Evolutionary conservation across 2,888 invertebrate species (phyloP).

Genomic region (Pantelozetes paolii): DNA sequence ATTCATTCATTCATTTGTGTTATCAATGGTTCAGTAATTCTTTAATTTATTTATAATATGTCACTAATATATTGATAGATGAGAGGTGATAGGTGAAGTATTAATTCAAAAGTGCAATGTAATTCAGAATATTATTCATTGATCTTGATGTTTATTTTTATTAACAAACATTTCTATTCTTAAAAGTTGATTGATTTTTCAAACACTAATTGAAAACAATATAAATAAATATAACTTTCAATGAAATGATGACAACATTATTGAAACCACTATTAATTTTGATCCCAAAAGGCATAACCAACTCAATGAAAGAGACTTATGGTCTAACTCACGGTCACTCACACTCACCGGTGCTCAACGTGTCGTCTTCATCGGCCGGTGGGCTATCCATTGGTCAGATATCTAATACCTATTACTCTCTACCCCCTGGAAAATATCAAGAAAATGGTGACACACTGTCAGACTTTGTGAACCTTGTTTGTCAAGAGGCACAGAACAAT

Average conservation of each 20-base stretch:
- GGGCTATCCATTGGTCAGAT: conserved; percentile 5
- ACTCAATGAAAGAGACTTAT: conserved; percentile 11
- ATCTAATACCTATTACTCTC: conserved; percentile 6
- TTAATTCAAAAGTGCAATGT: too few species aligned
- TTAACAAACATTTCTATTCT: too few species aligned
- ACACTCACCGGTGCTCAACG: conserved; percentile 8
- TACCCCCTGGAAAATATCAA: conserved; percentile 61
- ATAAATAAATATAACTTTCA: too few species aligned
- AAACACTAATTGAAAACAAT: too few species aligned
- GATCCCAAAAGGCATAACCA: not conserved
- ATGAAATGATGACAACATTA: too few species aligned
- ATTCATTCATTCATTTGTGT: not conserved
- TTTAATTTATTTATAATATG: too few species aligned
- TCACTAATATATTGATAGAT: too few species aligned
- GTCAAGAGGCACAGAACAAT: conserved; percentile 73
- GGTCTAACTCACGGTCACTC: conserved; percentile 8
- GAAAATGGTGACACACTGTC: conserved; percentile 86
- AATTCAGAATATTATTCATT: too few species aligned
- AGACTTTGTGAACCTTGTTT: conserved; percentile 94
- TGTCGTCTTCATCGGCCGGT: not conserved
- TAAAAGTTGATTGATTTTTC: too few species aligned
- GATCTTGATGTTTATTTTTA: too few species aligned
- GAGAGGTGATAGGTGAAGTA: too few species aligned
- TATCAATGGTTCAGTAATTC: not conserved
- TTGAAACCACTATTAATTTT: too few species aligned